A percentile compares a stretch with the other conserved stretches of the same genome.
phyloP scores from a whole-genome alignment of 2,113 vertebrate species.

The Micronycteris hirsuta region DNA sequence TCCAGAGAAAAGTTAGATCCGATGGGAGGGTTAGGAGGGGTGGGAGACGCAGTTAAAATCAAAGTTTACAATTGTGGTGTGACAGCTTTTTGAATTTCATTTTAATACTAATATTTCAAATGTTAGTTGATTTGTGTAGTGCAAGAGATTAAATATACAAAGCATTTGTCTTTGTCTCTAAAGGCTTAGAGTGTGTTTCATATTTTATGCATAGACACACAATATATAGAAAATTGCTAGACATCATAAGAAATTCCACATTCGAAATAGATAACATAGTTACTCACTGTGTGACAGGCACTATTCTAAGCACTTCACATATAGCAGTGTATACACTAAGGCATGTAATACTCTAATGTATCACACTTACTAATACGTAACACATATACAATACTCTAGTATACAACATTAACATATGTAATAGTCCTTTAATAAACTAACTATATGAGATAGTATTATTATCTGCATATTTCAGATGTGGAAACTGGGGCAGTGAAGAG shows the following conservation, averaged over 20 bases:
- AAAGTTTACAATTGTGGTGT: not conserved
- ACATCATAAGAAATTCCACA: not conserved
- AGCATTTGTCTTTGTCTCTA: not conserved
- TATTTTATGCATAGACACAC: not conserved
- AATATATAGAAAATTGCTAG: not conserved
- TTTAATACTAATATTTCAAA: not conserved
- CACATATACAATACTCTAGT: not conserved
- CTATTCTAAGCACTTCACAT: not conserved
- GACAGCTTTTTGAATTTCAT: not conserved
- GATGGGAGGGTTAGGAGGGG: not conserved
- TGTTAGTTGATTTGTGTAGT: not conserved
- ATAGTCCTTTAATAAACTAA: not conserved
- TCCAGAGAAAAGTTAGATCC: not conserved
- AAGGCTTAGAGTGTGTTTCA: not conserved
- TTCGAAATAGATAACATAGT: not conserved
- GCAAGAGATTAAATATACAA: not conserved
- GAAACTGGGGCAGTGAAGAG: not conserved
- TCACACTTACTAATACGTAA: not conserved
- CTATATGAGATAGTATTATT: not conserved
- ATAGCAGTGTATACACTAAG: too few relatives aligned
- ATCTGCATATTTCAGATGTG: not conserved
- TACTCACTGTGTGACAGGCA: not conserved
- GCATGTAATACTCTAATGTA: not conserved
- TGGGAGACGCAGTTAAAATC: not conserved
- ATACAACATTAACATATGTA: not conserved